These are phyloP conservation scores for Phalangium opilio DNA, from an alignment of 2,888 invertebrate genomes.

Conservation along the genomic window DNA sequence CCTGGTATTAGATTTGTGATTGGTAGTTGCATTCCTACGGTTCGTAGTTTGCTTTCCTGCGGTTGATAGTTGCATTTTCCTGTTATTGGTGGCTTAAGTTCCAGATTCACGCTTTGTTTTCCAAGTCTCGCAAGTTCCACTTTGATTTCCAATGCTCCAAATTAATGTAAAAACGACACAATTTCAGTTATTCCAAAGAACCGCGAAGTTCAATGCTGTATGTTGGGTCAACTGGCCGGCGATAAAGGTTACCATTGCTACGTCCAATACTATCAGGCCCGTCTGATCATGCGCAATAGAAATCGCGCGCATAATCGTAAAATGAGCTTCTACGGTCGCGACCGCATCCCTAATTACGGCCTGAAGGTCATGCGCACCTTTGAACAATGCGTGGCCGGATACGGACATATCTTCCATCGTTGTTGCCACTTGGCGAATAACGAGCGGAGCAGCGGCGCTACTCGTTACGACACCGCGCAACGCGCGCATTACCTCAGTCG, in stretches of 20 bases:
- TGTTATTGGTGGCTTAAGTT: no score
- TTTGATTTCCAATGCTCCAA: no score
- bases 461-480: no score
- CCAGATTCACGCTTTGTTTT: no score
- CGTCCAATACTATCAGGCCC: slow-evolving; percentile 23
- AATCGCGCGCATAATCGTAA: slow-evolving; percentile 26
- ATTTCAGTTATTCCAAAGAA: slow-evolving; percentile 8
- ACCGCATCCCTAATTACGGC: slow-evolving; percentile 20
- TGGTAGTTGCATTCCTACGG: no score
- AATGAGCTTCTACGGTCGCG: slow-evolving; percentile 22
- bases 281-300: slow-evolving; percentile 22
- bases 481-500: no score
- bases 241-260: slow-evolving; percentile 28
- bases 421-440: slow-evolving; percentile 25
- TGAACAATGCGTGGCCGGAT: slow-evolving; percentile 23
- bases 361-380: slow-evolving; percentile 24
- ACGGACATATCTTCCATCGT: slow-evolving; percentile 23
- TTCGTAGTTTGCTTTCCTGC: no score
- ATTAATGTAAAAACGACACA: no score
- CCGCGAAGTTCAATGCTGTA: slow-evolving; percentile 25
- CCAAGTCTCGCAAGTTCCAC: no score
- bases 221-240: slow-evolving; percentile 26
- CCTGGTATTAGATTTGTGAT: no score
- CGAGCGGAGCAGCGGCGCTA: neutral
- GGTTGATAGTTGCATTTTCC: no score